These are phyloP conservation scores for Diphyllodes magnificus DNA, from an alignment of 2,113 vertebrate species.

Conservation along the genomic window DNA sequence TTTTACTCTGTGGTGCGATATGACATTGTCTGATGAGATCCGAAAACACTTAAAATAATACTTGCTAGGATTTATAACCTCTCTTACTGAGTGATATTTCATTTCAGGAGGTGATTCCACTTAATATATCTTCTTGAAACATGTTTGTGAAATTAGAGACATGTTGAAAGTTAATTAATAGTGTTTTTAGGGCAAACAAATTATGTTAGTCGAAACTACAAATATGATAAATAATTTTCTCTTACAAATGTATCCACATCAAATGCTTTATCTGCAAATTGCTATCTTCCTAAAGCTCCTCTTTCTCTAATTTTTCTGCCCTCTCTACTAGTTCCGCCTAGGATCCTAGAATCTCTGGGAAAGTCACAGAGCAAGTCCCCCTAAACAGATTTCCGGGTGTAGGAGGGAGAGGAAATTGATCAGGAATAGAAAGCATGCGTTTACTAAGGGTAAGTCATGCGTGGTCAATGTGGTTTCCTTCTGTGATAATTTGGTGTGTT, in stretches of 20 bases:
- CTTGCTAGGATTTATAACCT: neutral
- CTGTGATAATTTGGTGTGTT: accelerated
- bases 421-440: neutral
- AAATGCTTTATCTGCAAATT: neutral
- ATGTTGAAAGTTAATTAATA: neutral
- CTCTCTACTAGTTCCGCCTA: neutral
- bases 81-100: neutral
- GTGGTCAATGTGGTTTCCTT: neutral
- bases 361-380: accelerated
- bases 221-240: neutral
- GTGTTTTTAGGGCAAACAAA: neutral
- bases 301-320: neutral
- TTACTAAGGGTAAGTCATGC: neutral
- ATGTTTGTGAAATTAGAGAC: neutral
- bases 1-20: neutral
- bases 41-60: neutral
- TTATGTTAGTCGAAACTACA: neutral
- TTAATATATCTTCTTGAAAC: neutral
- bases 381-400: neutral
- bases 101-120: neutral
- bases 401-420: neutral
- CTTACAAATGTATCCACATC: neutral
- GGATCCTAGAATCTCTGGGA: neutral
- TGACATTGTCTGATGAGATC: neutral
- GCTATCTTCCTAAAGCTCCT: neutral